These are phyloP conservation scores for Thymelicus sylvestris DNA, from an alignment of 2,888 invertebrate genomes.

Conservation along the genomic window DNA sequence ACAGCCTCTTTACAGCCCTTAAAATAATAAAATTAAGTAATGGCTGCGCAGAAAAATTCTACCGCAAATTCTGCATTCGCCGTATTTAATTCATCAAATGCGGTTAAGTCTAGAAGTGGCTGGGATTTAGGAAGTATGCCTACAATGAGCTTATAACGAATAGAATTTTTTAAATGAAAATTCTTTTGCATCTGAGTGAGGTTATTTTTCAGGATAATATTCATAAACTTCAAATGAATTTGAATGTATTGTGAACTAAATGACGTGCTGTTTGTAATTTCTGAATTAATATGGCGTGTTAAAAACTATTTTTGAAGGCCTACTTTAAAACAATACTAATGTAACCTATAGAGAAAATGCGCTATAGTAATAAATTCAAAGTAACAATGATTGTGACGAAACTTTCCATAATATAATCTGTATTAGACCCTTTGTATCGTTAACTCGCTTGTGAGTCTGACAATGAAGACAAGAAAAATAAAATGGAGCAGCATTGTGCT, in stretches of 20 bases:
- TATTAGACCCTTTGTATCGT: not conserved
- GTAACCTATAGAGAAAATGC: too few relatives aligned
- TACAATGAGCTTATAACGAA: not conserved
- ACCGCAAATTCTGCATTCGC: conserved; percentile 40
- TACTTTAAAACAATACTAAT: too few relatives aligned
- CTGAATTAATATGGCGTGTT: too few relatives aligned
- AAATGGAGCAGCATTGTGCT: not conserved
- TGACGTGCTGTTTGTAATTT: too few relatives aligned
- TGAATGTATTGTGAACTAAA: too few relatives aligned
- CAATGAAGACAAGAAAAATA: conserved; percentile 3
- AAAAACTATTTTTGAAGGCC: too few relatives aligned
- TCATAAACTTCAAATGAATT: too few relatives aligned
- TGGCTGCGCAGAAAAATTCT: conserved; percentile 53
- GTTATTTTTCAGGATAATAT: too few relatives aligned
- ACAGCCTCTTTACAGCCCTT: conserved; percentile 64
- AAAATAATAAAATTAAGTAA: conserved; percentile 71
- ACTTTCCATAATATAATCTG: not conserved
- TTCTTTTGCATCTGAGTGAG: not conserved
- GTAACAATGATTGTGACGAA: too few relatives aligned
- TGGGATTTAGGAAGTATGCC: not conserved
- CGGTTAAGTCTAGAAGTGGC: conserved; percentile 11
- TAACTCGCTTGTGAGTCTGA: not conserved
- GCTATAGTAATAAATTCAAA: too few relatives aligned
- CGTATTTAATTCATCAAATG: conserved; percentile 25
- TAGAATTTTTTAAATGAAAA: not conserved